Percentiles rank a stretch among this genome's conserved stretches.
phyloP scores from a whole-genome alignment of 2,888 invertebrate genomes.

The Phaedon cochleariae region DNA sequence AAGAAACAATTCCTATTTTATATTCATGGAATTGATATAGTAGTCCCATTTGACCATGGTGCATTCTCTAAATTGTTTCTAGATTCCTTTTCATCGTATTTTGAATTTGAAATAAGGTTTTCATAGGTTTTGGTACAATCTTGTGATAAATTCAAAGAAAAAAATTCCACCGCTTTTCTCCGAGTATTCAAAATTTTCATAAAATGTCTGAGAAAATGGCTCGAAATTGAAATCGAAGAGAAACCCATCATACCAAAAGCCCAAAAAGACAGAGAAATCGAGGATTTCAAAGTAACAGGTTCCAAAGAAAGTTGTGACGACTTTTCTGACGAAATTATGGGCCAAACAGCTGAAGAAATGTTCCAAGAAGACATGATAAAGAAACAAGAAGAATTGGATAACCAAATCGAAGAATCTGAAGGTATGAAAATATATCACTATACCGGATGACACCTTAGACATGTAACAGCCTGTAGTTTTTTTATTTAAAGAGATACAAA shows the following conservation, averaged over 20 bases:
- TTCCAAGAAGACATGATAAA: conserved; percentile 64
- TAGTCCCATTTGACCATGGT: too few species aligned
- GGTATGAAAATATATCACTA: conserved; percentile 29
- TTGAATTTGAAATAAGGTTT: neutral
- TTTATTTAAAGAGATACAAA: too few species aligned
- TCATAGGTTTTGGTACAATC: conserved; percentile 69
- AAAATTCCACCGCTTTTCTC: conserved; percentile 70
- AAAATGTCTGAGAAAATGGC: conserved; percentile 70
- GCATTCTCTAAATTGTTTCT: too few species aligned
- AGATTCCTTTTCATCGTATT: too few species aligned
- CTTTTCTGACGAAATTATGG: conserved; percentile 57
- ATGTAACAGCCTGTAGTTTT: too few species aligned
- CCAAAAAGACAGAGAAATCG: conserved; percentile 49
- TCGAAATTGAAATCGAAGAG: conserved; percentile 49
- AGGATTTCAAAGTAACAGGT: conserved; percentile 50
- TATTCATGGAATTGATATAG: too few species aligned
- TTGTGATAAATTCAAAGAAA: conserved; percentile 68
- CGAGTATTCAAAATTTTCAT: conserved; percentile 77
- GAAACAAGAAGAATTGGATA: conserved; percentile 55
- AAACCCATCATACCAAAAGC: conserved; percentile 51
- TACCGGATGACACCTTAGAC: too few species aligned
- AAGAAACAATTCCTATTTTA: too few species aligned
- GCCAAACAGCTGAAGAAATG: conserved; percentile 65
- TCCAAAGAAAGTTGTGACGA: conserved; percentile 53
- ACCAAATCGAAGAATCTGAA: conserved; percentile 45